phyloP scores from a whole-genome alignment of 2,888 invertebrate genomes.

The Pterobdella sp. region DNA sequence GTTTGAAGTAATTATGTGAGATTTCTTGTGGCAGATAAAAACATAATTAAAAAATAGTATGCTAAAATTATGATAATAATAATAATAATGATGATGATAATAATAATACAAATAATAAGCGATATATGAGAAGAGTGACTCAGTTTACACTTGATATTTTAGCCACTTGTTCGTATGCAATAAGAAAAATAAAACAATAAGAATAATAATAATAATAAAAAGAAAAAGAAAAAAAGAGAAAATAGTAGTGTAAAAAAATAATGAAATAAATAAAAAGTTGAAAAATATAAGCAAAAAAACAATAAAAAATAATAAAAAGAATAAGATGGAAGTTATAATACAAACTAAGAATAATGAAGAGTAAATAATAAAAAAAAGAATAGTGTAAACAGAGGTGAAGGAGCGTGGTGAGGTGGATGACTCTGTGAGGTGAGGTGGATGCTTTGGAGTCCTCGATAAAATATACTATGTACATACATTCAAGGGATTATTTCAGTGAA shows the following conservation, averaged over 20 bases:
- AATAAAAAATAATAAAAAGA: not conserved
- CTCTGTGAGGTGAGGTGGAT: not conserved
- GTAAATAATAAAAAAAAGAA: not conserved
- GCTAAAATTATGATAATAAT: too few species aligned
- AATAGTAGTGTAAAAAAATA: not conserved
- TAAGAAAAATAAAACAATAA: constrained; percentile 1
- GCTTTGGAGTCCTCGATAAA: too few species aligned
- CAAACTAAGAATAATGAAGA: not conserved
- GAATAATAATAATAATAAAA: not conserved
- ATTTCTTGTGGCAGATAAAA: too few species aligned
- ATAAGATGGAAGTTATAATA: not conserved
- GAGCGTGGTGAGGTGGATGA: not conserved
- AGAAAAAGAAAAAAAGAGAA: constrained; percentile 22
- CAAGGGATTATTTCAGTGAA: too few species aligned
- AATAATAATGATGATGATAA: not conserved
- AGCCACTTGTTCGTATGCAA: not conserved
- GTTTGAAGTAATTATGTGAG: too few species aligned
- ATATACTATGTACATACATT: too few species aligned
- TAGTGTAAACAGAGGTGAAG: not conserved
- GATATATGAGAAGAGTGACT: constrained; percentile 18
- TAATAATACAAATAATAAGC: not conserved
- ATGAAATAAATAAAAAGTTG: not conserved
- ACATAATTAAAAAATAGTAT: too few species aligned
- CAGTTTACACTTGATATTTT: not conserved
- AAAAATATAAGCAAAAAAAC: not conserved